Evolutionary conservation across 2,113 vertebrate genomes (phyloP).

Genomic region (Canis aureus): DNA sequence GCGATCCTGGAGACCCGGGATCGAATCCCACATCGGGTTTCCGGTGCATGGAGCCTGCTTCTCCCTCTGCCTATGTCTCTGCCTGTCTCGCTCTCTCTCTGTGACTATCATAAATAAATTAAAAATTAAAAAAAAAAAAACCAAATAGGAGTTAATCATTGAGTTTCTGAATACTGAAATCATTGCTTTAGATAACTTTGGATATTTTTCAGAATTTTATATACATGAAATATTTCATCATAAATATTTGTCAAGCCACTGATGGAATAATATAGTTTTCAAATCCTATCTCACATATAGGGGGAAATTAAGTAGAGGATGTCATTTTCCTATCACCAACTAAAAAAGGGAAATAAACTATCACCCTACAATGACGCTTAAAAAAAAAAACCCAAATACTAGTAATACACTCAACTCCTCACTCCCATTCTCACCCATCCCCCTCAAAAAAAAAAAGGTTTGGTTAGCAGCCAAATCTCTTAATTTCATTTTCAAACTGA

Average conservation of each 20-base stretch:
- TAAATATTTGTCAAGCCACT: neutral
- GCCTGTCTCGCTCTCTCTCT: no score
- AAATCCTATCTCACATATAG: neutral
- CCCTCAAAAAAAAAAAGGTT: neutral
- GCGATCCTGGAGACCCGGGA: no score
- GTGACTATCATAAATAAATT: no score
- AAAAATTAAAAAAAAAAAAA: no score
- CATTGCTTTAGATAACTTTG: neutral
- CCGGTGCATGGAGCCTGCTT: no score
- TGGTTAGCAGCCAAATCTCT: conserved; percentile 17
- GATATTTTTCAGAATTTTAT: conserved; percentile 21
- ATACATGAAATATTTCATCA: neutral
- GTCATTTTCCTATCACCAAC: neutral
- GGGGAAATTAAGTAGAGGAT: neutral
- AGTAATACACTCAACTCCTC: neutral
- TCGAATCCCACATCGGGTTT: no score
- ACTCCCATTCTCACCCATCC: neutral
- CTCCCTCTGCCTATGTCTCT: no score
- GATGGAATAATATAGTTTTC: conserved; percentile 30
- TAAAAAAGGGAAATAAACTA: neutral
- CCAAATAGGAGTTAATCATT: conserved; percentile 5
- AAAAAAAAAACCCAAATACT: neutral
- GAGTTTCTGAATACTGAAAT: conserved; percentile 35
- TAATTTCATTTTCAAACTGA: conserved; percentile 28
- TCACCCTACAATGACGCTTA: neutral